Conservation (phyloP, 1,140 invertebrate species). For the Aricia agestis region DNA sequence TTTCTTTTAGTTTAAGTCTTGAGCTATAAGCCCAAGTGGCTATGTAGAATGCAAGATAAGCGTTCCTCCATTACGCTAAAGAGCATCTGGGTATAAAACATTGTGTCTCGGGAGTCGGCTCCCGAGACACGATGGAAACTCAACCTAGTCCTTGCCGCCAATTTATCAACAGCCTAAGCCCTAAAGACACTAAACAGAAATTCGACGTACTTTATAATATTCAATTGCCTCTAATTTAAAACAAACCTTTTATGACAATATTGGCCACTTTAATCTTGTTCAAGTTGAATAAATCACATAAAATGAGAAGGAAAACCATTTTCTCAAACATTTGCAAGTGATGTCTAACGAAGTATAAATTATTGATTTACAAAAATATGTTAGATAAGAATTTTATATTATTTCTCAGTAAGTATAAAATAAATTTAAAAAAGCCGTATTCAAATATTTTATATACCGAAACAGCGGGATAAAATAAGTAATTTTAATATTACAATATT, state of each 20-base stretch:
- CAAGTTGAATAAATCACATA: too few species aligned
- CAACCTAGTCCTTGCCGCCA: neutral
- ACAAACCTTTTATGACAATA: neutral
- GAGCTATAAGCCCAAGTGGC: neutral
- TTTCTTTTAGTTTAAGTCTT: neutral
- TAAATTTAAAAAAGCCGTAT: too few species aligned
- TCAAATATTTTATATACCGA: too few species aligned
- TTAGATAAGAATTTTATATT: too few species aligned
- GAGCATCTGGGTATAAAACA: slow-evolving; percentile 11
- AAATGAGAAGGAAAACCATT: too few species aligned
- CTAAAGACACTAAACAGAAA: neutral
- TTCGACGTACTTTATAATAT: neutral
- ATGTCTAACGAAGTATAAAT: too few species aligned
- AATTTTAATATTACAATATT: too few species aligned
- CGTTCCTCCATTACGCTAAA: slow-evolving; percentile 2
- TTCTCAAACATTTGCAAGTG: too few species aligned
- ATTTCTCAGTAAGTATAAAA: too few species aligned
- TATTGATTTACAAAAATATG: too few species aligned
- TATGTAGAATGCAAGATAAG: neutral
- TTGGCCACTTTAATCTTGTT: neutral
- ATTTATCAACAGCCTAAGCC: neutral
- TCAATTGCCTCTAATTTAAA: neutral
- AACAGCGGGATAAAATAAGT: too few species aligned
- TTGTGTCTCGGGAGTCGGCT: neutral
- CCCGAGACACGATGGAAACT: neutral